Evolutionary conservation across 1,140 invertebrate species (phyloP).

Genomic region (Panagrolaimus sp.): DNA sequence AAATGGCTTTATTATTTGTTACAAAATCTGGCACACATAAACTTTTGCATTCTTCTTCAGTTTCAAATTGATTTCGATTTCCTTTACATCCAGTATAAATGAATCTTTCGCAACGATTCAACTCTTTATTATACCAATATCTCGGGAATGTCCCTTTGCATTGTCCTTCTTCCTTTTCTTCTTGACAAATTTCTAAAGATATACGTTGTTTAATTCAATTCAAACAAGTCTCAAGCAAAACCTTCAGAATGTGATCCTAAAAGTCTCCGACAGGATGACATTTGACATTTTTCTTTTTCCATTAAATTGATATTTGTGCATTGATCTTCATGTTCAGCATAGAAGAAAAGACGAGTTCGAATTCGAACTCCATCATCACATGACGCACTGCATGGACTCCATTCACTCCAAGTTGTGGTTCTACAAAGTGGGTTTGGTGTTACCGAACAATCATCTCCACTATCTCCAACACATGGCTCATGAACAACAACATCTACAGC

Average conservation of each 20-base stretch:
- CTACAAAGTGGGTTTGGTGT: conserved; percentile 54
- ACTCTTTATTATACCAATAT: conserved; percentile 65
- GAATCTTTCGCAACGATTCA: conserved; percentile 66
- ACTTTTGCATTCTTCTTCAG: conserved; percentile 57
- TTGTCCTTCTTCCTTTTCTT: conserved; percentile 62
- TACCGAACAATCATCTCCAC: conserved; percentile 53
- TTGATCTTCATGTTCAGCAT: conserved; percentile 55
- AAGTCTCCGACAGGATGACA: conserved; percentile 51
- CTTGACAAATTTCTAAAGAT: conserved; percentile 56
- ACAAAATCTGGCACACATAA: conserved; percentile 50
- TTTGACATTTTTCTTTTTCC: conserved; percentile 54
- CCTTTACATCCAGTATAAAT: conserved; percentile 69
- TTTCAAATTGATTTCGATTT: conserved; percentile 69
- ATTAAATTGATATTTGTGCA: conserved; percentile 56
- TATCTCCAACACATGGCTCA: conserved; percentile 40
- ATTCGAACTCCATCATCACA: conserved; percentile 69
- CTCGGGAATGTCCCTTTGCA: conserved; percentile 66
- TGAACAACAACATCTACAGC: not conserved
- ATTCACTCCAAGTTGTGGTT: conserved; percentile 74
- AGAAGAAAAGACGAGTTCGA: conserved; percentile 60
- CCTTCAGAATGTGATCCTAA: conserved; percentile 55
- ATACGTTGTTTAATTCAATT: not conserved
- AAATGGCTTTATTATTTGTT: conserved; percentile 45
- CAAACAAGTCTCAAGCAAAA: conserved; percentile 16
- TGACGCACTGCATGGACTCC: conserved; percentile 72